Evolutionary conservation across 2,888 invertebrate genomes (phyloP).

Genomic region (Polylopha cassiicola): DNA sequence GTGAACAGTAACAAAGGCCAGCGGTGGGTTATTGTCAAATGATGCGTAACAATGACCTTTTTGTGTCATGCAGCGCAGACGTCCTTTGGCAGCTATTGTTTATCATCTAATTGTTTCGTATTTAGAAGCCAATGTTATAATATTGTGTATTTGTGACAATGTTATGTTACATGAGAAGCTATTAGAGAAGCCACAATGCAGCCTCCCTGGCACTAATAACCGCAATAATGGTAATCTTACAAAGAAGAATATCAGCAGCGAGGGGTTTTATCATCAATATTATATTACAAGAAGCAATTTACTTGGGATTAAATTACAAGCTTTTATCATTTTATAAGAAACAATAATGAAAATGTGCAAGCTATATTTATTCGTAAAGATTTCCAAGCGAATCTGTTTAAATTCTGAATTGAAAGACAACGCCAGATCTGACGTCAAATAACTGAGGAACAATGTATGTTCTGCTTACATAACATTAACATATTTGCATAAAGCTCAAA

Average conservation of each 20-base stretch:
- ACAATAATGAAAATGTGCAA: no score
- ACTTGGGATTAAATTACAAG: conserved; percentile 1
- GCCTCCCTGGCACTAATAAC: background rate
- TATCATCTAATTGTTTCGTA: conserved; percentile 22
- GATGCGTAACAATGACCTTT: conserved; percentile 57
- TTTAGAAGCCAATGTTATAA: conserved; percentile 13
- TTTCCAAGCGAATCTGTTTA: no score
- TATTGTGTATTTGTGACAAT: conserved; percentile 10
- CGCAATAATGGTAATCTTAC: no score
- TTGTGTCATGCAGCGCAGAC: conserved; percentile 35
- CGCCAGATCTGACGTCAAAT: conserved; percentile 5
- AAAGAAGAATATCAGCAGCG: no score
- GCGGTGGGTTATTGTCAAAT: conserved; percentile 47
- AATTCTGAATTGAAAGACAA: conserved; percentile 1
- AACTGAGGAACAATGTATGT: conserved; percentile 11
- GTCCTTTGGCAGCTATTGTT: conserved; percentile 35
- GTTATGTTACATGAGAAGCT: conserved; percentile 2
- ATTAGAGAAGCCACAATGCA: conserved; percentile 2
- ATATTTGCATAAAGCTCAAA: conserved; percentile 16
- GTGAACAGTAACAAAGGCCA: conserved; percentile 28
- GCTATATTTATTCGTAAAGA: no score
- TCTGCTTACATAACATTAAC: conserved; percentile 16
- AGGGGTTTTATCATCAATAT: conserved; percentile 2
- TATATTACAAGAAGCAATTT: conserved; percentile 1
- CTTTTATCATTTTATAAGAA: no score